These are phyloP conservation scores for Mus musculus DNA, from an alignment of 2,113 vertebrate species.

Conservation along the genomic window DNA sequence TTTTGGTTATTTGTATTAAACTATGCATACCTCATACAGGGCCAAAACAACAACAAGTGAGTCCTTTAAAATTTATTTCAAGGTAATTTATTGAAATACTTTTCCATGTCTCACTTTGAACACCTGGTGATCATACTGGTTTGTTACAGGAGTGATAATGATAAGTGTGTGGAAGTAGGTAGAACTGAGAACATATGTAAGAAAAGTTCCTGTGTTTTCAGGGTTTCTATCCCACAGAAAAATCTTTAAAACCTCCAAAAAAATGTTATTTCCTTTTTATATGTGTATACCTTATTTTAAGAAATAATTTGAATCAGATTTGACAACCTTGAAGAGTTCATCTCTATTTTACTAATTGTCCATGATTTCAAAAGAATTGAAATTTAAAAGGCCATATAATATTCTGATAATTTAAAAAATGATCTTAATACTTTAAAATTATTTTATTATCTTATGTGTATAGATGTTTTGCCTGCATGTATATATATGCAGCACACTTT, in stretches of 20 bases:
- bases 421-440: neutral
- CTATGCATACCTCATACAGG: neutral
- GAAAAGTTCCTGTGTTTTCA: neutral
- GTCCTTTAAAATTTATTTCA: neutral
- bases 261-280: conserved; percentile 2
- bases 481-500: neutral
- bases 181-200: neutral
- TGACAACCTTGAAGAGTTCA: neutral
- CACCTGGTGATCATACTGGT: neutral
- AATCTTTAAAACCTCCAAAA: neutral
- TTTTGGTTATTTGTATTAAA: neutral
- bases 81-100: neutral
- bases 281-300: neutral
- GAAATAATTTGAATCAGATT: conserved; percentile 1
- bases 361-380: neutral
- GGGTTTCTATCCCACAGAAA: conserved; percentile 11
- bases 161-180: conserved; percentile 1
- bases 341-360: neutral
- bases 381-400: neutral
- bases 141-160: neutral
- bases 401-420: conserved; percentile 24
- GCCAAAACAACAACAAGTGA: neutral
- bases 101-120: conserved; percentile 19
- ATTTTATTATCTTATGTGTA: neutral
- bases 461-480: neutral